Evolutionary conservation across 2,888 invertebrate genomes (phyloP).

Genomic region (Pachycephus smyrnensis): DNA sequence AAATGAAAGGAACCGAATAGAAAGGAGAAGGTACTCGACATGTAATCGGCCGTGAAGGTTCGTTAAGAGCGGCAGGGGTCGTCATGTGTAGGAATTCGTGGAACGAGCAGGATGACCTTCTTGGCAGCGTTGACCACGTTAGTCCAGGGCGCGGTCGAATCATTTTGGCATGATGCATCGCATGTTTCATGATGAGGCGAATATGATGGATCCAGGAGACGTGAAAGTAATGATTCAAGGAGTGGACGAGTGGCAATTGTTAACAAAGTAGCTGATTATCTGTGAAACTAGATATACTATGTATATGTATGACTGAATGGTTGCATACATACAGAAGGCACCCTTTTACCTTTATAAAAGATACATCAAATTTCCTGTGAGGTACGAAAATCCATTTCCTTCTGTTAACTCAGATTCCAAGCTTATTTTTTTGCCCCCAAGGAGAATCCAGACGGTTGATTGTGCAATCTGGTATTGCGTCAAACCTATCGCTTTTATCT

Average conservation of each 20-base stretch:
- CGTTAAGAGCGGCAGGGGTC: not conserved
- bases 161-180: not conserved
- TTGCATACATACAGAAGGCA: constrained; percentile 10
- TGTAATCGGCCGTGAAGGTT: not conserved
- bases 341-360: constrained; percentile 6
- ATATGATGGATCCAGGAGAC: not conserved
- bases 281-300: not conserved
- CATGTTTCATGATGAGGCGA: not conserved
- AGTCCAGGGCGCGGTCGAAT: not conserved
- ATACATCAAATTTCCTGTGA: constrained; percentile 5
- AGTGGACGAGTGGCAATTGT: not conserved
- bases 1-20: not conserved
- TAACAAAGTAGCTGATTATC: not conserved
- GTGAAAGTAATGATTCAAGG: not conserved
- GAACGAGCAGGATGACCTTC: not conserved
- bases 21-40: not conserved
- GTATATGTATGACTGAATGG: not conserved
- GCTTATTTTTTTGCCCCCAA: not conserved
- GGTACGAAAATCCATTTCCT: not conserved
- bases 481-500: not conserved
- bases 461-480: not conserved
- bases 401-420: not conserved
- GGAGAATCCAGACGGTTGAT: not conserved
- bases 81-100: not conserved
- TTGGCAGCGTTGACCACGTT: not conserved